Evolutionary conservation across 2,113 vertebrate genomes (phyloP), one percentile per base, ranked within the genome.

Genomic region (Alethe diademata): DNA sequence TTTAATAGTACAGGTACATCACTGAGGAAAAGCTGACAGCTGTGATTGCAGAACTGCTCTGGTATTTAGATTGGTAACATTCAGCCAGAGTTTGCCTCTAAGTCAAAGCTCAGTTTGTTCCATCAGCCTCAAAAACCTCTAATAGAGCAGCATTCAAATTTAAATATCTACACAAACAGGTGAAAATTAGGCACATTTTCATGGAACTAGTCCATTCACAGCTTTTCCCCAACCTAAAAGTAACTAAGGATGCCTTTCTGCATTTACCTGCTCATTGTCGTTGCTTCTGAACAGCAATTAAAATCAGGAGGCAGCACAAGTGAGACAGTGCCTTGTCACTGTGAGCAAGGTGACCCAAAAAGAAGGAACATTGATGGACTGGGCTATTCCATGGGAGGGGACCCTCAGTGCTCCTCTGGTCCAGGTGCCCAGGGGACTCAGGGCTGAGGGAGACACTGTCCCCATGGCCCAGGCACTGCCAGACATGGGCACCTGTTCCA

Each of bases 351-450:
- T 29, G 84, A 82, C 54, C 12, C 74, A 20, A 38, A 58, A 33
- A 2, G 43, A 66, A 66, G 48, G 43, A 51, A 54, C 40, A 31
- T 9, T 15, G 66, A 8, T 0, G 58, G 28, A 38, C 0, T 4
- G 47, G 70, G 25, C 13, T 3, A 2, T 40, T 20, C 29, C 20
- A 6, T 3, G 24, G 45, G 29, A 75, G 47, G 56, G 25, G 36
- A 66, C 6, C 11, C 73, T 20, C 33, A 12, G 7, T 0, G 1
- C 48, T 5, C 24, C 11, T 1, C 28, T 4, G 60, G 11, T 6
- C 9, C 70, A 43, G 11, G 19, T 24, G n/a, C 42, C 31, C 1
- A 6, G 13, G 17, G 15, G 18, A 5, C 3, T 5, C 3, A 7
- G 22, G 43, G 25, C 24, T 25, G 58, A 11, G 8, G 24, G 8